Percentiles rank a stretch among this genome's conserved stretches.
Conservation (phyloP, 2,888 invertebrate genomes). For the Saturnia japonica region DNA sequence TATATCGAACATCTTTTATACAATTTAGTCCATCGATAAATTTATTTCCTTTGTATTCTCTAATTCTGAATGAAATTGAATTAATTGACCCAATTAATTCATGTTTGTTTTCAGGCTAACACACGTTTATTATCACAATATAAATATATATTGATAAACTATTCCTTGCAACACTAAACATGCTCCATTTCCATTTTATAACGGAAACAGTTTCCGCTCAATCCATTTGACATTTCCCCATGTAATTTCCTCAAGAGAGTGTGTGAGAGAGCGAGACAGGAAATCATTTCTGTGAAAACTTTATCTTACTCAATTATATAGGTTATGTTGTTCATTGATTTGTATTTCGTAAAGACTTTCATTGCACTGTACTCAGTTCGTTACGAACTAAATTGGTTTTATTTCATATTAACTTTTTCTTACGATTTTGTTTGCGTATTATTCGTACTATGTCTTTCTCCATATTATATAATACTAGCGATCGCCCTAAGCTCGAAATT, state of each 20-base stretch:
- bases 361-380: background rate
- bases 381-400: background rate
- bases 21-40: background rate
- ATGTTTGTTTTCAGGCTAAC: background rate
- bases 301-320: background rate
- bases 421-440: background rate
- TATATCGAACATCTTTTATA: background rate
- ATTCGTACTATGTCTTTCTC: background rate
- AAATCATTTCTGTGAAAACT: background rate
- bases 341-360: background rate
- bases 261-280: background rate
- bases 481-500: too few relatives aligned
- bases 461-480: too few relatives aligned
- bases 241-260: background rate
- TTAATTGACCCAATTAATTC: background rate
- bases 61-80: too few relatives aligned
- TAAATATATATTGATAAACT: background rate
- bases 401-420: background rate
- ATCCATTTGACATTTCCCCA: constrained; percentile 6
- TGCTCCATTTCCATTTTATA: background rate
- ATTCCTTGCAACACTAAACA: background rate
- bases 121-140: background rate
- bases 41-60: background rate
- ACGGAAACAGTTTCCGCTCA: background rate
- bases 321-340: constrained; percentile 4